Evolutionary conservation across 53 echinoderm and acorn worm genomes (phyloP).

Genomic region (Stichopus horrens): DNA sequence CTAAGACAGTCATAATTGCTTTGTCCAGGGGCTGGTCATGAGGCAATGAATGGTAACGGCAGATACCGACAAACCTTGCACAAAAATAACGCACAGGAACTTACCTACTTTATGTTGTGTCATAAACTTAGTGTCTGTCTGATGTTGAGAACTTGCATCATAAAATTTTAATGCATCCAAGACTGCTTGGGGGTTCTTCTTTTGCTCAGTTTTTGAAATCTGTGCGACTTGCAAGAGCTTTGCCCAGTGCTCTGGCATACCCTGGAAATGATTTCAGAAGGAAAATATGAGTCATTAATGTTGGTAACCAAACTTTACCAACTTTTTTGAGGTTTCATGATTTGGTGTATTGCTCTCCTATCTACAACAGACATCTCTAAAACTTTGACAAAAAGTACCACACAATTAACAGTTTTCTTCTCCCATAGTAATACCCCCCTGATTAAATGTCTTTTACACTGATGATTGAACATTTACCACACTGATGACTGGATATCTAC

Average conservation of each 20-base stretch:
- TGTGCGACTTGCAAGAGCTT: conserved; percentile 73
- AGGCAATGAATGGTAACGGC: background rate
- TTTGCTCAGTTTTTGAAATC: conserved; percentile 92
- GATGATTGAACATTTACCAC: no score
- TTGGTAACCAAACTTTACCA: background rate
- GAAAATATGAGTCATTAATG: background rate
- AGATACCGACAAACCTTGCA: background rate
- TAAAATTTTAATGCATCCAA: conserved; percentile 97
- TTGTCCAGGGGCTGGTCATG: no score
- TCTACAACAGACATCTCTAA: no score
- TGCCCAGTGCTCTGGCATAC: conserved; percentile 99
- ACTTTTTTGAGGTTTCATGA: background rate
- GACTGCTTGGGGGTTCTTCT: conserved; percentile 98
- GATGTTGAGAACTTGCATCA: conserved; percentile 64
- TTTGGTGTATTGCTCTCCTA: no score
- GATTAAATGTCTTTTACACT: no score
- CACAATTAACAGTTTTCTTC: no score
- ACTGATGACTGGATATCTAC: no score
- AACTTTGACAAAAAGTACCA: no score
- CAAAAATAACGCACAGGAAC: background rate
- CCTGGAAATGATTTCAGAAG: conserved; percentile 52
- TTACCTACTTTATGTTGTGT: conserved; percentile 83
- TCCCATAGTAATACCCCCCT: no score
- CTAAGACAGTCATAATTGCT: no score
- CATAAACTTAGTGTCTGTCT: conserved; percentile 79